Conservation (phyloP, 30 jellyfish, hydroid and myxozoan genomes). For the Phacellophora camtschatica region DNA sequence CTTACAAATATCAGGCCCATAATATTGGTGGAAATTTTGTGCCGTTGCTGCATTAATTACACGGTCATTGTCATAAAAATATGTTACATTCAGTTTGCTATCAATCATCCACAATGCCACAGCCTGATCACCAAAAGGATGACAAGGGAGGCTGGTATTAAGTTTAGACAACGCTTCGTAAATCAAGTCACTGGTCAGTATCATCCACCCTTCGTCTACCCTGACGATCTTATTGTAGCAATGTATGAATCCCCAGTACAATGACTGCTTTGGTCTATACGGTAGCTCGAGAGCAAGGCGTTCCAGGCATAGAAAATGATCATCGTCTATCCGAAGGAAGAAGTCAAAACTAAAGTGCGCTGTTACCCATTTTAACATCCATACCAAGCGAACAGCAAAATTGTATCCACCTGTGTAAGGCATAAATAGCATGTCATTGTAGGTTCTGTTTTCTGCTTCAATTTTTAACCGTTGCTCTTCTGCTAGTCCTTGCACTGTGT, state of each 20-base stretch:
- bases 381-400: slow-evolving; percentile 78
- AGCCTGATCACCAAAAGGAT: slow-evolving; percentile 96
- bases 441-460: slow-evolving; percentile 7
- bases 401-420: slow-evolving; percentile 90
- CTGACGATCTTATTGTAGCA: slow-evolving; percentile 74
- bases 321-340: slow-evolving; percentile 91
- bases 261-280: slow-evolving; percentile 55
- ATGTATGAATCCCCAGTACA: slow-evolving; percentile 94
- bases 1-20: slow-evolving; percentile 51
- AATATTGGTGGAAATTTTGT: not conserved
- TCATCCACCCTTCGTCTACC: slow-evolving; percentile 97
- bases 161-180: slow-evolving; percentile 67
- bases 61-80: slow-evolving; percentile 84
- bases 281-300: slow-evolving; percentile 83
- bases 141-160: slow-evolving; percentile 78
- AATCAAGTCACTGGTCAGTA: slow-evolving; percentile 69
- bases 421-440: slow-evolving; percentile 73
- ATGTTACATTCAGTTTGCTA: slow-evolving; percentile 59
- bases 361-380: slow-evolving; percentile 87
- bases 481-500: slow-evolving; percentile 30
- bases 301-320: slow-evolving; percentile 82
- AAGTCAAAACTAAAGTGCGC: slow-evolving; percentile 55
- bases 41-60: slow-evolving; percentile 80
- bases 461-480: not conserved
- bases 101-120: slow-evolving; percentile 89